Evolutionary conservation across 2,797 vertebrate genomes (phyloP), one percentile per base, ranked within the genome.

Genomic region (Leptatherina wallacei): DNA sequence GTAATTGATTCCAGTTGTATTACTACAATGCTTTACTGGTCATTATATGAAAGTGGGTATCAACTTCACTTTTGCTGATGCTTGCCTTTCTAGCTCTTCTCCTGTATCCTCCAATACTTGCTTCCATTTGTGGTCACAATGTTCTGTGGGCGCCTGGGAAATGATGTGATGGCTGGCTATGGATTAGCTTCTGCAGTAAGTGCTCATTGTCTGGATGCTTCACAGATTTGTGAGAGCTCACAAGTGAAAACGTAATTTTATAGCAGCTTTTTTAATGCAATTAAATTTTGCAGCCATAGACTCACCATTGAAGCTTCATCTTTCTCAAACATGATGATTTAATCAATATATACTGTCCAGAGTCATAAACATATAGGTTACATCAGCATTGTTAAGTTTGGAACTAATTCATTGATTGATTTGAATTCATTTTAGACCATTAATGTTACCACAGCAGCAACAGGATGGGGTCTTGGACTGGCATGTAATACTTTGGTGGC

Each of bases 401-500:
- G 0, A 2, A 52, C 4, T 49, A 3, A 61, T 42, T 69, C 0
- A 69, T 64, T 65, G 9, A 51, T 8, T 72, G 40, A 76, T 71
- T 73, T 8, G 33, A 77, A 2, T 75, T 70, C 7, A 58, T 86
- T 93, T 14, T 85, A 98, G 97, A 92, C 95, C 33, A 95, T 97
- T 68, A 97, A 96, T 2, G 84, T 97, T 3, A 95, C 94, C 0
- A 95, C 95, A 30, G 90, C 95, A 72, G 95, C 96, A 0, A 92
- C 95, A 0, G 97, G 97, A 5, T 81, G 70, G n/a, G 96, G 97
- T 49, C 84, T 99, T 29, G 92, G 91, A 11, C 91, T 95, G 0
- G 95, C 95, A 2, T 97, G 96, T 12, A 96, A 98, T 85, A 98
- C 96, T 0, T 76, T 98, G 54, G 95, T 98, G 89, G 95, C 83